phyloP scores from a whole-genome alignment of 2,113 vertebrate species.

The Sander lucioperca region DNA sequence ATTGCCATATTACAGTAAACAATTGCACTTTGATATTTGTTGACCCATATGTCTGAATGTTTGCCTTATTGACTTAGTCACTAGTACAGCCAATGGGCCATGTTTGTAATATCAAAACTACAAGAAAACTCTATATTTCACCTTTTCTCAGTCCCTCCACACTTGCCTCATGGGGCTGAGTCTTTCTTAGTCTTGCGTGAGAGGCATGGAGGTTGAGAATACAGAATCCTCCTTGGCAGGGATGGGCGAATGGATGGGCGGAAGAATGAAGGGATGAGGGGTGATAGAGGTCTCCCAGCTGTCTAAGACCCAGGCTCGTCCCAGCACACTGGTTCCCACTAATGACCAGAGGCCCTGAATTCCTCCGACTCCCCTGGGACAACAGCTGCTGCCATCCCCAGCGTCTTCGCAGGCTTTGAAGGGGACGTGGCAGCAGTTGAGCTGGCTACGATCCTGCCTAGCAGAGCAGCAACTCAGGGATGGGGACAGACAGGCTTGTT shows the following conservation, averaged over 20 bases:
- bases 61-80: not conserved
- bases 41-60: not conserved
- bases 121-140: conserved; percentile 14
- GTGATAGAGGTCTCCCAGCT: conserved; percentile 73
- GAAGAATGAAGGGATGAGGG: conserved; percentile 53
- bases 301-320: conserved; percentile 71
- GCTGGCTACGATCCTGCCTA: conserved; percentile 74
- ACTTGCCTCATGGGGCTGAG: not conserved
- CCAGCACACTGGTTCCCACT: conserved; percentile 78
- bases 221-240: conserved; percentile 46
- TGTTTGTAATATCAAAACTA: not conserved
- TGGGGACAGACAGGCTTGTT: conserved; percentile 72
- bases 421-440: conserved; percentile 68
- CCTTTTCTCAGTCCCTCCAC: conserved; percentile 3
- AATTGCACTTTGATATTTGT: not conserved
- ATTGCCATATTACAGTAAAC: not conserved
- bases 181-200: conserved; percentile 5
- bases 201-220: conserved; percentile 23
- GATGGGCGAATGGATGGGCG: conserved; percentile 35
- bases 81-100: not conserved
- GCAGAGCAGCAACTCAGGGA: conserved; percentile 72
- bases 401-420: conserved; percentile 79
- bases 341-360: conserved; percentile 83
- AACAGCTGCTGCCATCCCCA: conserved; percentile 82
- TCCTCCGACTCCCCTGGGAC: conserved; percentile 73